phyloP scores from a whole-genome alignment of 2,797 vertebrate species.

The Salmo trutta region DNA sequence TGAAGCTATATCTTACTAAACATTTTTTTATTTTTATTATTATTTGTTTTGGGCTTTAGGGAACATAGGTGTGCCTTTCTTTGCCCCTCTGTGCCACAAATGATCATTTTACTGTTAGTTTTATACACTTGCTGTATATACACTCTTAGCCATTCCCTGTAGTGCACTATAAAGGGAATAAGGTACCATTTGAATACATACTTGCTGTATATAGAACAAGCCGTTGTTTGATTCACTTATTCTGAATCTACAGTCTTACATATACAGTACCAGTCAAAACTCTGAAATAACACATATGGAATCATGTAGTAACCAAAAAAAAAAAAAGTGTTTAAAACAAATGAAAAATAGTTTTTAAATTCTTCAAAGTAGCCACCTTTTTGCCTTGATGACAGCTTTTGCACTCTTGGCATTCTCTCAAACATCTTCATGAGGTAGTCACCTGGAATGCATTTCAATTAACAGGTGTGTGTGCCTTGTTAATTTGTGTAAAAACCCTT shows the following conservation, averaged over 20 bases:
- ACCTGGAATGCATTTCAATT: too few species aligned
- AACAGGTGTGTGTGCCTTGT: too few species aligned
- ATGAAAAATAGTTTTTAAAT: too few species aligned
- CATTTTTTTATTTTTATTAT: background rate
- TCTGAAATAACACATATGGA: too few species aligned
- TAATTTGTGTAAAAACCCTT: too few species aligned
- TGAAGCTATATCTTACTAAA: conserved; percentile 21
- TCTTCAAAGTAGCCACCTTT: too few species aligned
- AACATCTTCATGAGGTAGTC: too few species aligned
- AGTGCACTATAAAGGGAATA: background rate
- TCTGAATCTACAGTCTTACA: background rate
- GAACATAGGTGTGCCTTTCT: conserved; percentile 50
- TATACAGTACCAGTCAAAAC: too few species aligned
- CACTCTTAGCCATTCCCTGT: background rate
- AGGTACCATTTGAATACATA: conserved; percentile 44
- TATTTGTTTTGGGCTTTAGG: conserved; percentile 22
- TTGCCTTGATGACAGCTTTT: too few species aligned
- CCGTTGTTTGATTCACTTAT: background rate
- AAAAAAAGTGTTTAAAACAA: too few species aligned
- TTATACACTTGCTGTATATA: conserved; percentile 54
- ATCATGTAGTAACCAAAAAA: too few species aligned
- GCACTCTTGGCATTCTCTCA: too few species aligned
- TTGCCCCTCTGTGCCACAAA: conserved; percentile 52
- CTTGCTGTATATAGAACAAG: conserved; percentile 32
- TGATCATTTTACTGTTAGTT: conserved; percentile 51